A percentile compares a stretch with the other conserved stretches of the same genome.
These are phyloP conservation scores for Aplysia californica DNA, from an alignment of 1,140 invertebrate species.

Conservation along the genomic window DNA sequence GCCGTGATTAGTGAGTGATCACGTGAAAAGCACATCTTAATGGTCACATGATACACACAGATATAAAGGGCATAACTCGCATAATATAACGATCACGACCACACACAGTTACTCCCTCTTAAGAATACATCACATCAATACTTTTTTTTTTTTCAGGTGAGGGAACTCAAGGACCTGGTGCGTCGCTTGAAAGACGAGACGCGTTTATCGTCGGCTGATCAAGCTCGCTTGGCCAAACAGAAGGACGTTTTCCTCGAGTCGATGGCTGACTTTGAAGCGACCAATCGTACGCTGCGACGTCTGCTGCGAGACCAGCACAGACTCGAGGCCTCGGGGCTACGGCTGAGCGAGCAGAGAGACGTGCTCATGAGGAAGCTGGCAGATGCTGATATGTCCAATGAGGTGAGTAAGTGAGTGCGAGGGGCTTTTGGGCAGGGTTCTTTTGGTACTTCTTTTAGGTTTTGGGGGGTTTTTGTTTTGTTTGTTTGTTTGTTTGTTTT, in stretches of 20 bases:
- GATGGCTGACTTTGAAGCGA: constrained; percentile 62
- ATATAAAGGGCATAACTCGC: too few species aligned
- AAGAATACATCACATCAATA: too few species aligned
- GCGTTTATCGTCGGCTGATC: constrained; percentile 48
- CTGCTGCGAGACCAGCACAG: constrained; percentile 62
- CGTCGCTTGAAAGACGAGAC: constrained; percentile 51
- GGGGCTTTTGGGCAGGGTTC: not conserved
- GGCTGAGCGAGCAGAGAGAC: constrained; percentile 60
- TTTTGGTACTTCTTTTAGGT: too few species aligned
- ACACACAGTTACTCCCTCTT: too few species aligned
- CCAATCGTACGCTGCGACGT: constrained; percentile 58
- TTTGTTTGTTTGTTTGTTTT: too few species aligned
- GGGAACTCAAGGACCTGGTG: constrained; percentile 51
- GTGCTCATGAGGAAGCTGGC: constrained; percentile 58
- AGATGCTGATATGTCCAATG: constrained; percentile 54
- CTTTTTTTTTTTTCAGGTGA: constrained; percentile 10
- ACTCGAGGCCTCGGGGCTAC: constrained; percentile 52
- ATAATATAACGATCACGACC: too few species aligned
- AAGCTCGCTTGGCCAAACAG: constrained; percentile 51
- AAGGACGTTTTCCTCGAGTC: constrained; percentile 62
- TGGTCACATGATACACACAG: too few species aligned
- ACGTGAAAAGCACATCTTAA: too few species aligned
- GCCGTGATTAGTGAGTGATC: too few species aligned
- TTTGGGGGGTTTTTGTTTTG: too few species aligned
- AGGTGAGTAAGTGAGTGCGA: constrained; percentile 43